These are phyloP conservation scores for Drosophila anomalipes DNA, from an alignment of 2,888 invertebrate species.

Conservation along the genomic window DNA sequence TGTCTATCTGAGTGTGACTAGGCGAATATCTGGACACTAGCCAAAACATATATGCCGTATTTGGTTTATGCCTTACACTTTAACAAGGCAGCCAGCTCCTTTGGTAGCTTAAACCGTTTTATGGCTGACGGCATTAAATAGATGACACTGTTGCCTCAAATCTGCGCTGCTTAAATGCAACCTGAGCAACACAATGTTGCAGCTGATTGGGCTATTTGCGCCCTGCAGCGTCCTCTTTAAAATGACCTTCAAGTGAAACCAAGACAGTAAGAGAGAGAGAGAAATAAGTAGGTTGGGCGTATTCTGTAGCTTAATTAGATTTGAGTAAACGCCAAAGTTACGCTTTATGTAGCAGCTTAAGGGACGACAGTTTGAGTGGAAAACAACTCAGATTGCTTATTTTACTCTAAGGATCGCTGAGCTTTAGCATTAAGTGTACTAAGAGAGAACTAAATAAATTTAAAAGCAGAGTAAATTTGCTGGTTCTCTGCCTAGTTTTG, in stretches of 20 bases:
- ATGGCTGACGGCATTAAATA: slow-evolving; percentile 63
- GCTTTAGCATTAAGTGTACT: background rate
- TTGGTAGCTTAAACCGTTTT: slow-evolving; percentile 46
- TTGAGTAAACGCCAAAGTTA: slow-evolving; percentile 52
- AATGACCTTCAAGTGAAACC: slow-evolving; percentile 64
- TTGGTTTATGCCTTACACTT: slow-evolving; percentile 33
- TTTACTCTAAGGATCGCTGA: background rate
- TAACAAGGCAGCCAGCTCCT: slow-evolving; percentile 13
- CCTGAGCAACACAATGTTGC: slow-evolving; percentile 74
- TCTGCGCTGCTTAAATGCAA: slow-evolving; percentile 71
- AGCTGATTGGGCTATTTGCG: slow-evolving; percentile 34
- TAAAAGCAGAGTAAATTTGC: background rate
- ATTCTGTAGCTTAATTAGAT: slow-evolving; percentile 68
- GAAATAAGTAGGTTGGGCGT: background rate
- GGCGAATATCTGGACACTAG: slow-evolving; percentile 54
- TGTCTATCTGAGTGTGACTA: slow-evolving; percentile 7
- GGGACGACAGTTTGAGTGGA: slow-evolving; percentile 21
- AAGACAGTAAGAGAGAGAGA: background rate
- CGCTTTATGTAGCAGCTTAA: slow-evolving; percentile 49
- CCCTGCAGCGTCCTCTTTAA: slow-evolving; percentile 28
- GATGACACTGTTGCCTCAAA: slow-evolving; percentile 76
- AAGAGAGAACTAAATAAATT: background rate
- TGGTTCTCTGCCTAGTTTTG: background rate
- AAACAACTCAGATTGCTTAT: slow-evolving; percentile 2
- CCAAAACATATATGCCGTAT: slow-evolving; percentile 31